Conservation (phyloP, 2,113 vertebrate genomes). For the Ivindomyrus marchei region DNA sequence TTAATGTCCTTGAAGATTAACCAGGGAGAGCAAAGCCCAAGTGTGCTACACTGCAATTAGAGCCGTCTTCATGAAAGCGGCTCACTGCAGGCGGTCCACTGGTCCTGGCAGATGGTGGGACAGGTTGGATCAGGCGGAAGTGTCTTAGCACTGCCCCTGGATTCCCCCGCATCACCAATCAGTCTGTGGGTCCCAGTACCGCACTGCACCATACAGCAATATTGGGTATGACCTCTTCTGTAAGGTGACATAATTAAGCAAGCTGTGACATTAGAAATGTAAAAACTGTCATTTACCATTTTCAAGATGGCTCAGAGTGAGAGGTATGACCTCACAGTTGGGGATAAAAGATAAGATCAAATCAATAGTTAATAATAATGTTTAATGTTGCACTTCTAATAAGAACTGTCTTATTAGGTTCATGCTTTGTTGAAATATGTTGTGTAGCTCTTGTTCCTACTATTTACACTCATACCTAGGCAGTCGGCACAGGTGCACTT, state of each 20-base stretch:
- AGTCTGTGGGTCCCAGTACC: not conserved
- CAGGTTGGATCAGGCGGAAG: not conserved
- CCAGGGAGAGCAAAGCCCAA: not conserved
- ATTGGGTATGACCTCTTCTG: not conserved
- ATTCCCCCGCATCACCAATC: not conserved
- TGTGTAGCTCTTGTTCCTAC: not conserved
- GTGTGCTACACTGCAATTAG: not conserved
- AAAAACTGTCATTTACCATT: not conserved
- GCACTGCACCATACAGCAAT: not conserved
- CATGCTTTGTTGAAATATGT: not conserved
- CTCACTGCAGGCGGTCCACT: not conserved
- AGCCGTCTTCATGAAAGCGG: not conserved
- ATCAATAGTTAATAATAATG: not conserved
- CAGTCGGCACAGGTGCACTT: not conserved
- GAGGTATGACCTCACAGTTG: not conserved
- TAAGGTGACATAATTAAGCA: not conserved
- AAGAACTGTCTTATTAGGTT: not conserved
- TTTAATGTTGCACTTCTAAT: not conserved
- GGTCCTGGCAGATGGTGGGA: slow-evolving; percentile 8
- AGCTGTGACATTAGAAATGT: not conserved
- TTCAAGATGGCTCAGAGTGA: not conserved
- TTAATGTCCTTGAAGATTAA: slow-evolving; percentile 10
- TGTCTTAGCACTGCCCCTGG: not conserved
- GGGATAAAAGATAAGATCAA: not conserved
- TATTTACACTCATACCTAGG: not conserved